A percentile compares a stretch with the other conserved stretches of the same genome.
These are phyloP conservation scores for Propithecus coquereli DNA, from an alignment of 2,113 vertebrate genomes.

Conservation along the genomic window DNA sequence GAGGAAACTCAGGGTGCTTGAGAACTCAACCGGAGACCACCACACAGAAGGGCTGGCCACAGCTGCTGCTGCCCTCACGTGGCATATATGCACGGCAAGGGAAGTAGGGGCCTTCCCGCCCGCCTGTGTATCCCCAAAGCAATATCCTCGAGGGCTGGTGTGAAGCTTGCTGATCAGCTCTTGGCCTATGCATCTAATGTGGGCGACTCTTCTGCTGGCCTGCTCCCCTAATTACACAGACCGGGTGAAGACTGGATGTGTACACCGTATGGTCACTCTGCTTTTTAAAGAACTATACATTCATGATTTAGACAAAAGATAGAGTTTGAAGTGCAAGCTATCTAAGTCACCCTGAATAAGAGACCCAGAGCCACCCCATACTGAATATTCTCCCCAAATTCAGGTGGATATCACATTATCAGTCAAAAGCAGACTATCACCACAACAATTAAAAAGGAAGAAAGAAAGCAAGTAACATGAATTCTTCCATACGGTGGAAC, in stretches of 20 bases:
- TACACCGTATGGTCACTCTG: too few relatives aligned
- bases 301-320: neutral
- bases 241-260: neutral
- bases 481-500: neutral
- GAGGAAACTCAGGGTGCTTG: neutral
- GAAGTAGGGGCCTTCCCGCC: neutral
- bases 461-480: neutral
- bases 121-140: neutral
- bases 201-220: neutral
- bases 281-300: neutral
- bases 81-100: accelerated
- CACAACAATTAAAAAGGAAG: neutral
- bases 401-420: neutral
- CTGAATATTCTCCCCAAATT: neutral
- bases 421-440: neutral
- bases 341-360: neutral
- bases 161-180: neutral
- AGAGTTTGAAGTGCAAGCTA: neutral
- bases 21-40: neutral
- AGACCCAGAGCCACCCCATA: neutral
- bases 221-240: neutral
- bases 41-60: neutral
- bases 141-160: too few relatives aligned
- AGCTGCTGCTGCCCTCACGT: neutral
- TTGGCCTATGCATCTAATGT: neutral